Conservation (phyloP, 2,888 invertebrate species). For the Brachycybe producta region DNA sequence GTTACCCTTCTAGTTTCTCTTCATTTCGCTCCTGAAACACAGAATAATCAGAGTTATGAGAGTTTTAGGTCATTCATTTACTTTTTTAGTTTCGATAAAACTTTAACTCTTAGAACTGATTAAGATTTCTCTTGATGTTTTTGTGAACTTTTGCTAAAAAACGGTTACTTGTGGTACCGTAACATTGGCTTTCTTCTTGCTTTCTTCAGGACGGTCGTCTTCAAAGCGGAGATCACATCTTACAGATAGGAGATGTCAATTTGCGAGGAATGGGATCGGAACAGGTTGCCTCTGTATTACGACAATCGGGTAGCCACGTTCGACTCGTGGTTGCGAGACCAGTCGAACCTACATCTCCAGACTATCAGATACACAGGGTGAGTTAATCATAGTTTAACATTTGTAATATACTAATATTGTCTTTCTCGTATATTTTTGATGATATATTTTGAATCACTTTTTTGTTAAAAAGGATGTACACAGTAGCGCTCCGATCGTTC, state of each 20-base stretch:
- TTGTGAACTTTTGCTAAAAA: no score
- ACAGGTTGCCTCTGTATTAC: conserved; percentile 85
- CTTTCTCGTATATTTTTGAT: not conserved
- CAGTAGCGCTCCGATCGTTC: conserved; percentile 74
- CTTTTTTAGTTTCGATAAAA: no score
- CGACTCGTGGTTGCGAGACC: conserved; percentile 87
- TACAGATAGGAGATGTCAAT: conserved; percentile 89
- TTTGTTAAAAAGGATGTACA: conserved; percentile 56
- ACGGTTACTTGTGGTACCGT: no score
- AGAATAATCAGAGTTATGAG: no score
- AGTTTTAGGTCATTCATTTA: no score
- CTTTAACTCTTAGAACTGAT: no score
- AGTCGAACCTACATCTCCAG: conserved; percentile 64
- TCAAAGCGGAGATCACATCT: conserved; percentile 93
- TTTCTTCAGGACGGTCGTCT: conserved; percentile 69
- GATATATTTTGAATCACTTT: conserved; percentile 24
- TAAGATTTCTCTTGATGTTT: no score
- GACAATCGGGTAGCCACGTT: conserved; percentile 90
- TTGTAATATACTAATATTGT: not conserved
- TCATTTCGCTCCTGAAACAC: no score
- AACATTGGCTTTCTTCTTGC: no score
- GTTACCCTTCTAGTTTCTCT: no score
- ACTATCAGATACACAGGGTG: conserved; percentile 45
- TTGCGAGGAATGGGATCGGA: conserved; percentile 93
- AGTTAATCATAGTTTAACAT: not conserved